Percentiles rank a stretch among this genome's conserved stretches.
phyloP scores from a whole-genome alignment of 2,888 invertebrate species.

The Caenorhabditis zanzibari region DNA sequence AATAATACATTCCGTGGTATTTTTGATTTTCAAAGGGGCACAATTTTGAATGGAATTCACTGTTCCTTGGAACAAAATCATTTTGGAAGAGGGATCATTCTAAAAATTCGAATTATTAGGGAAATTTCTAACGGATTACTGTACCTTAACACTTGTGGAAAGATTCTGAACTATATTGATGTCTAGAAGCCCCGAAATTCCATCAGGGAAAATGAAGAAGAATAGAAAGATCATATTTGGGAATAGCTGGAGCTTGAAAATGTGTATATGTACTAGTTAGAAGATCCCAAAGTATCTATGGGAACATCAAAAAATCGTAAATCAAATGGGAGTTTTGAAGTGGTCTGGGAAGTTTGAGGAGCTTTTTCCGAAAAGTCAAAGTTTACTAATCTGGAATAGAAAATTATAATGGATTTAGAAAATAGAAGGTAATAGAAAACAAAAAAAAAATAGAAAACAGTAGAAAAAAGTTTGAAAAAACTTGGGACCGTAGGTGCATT shows the following conservation, averaged over 20 bases:
- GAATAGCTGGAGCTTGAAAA: background rate
- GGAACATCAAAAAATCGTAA: constrained; percentile 1
- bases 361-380: no score
- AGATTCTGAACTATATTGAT: background rate
- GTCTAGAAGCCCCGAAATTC: background rate
- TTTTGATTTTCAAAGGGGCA: background rate
- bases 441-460: no score
- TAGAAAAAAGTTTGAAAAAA: no score
- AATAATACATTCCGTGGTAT: background rate
- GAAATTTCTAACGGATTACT: no score
- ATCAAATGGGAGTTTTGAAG: background rate
- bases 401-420: no score
- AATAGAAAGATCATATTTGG: background rate
- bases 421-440: no score
- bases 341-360: background rate
- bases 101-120: no score
- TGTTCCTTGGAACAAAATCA: background rate
- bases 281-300: background rate
- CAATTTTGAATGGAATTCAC: background rate
- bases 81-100: background rate
- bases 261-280: background rate
- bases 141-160: background rate
- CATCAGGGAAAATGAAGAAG: background rate
- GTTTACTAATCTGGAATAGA: no score
- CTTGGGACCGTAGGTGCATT: no score